Evolutionary conservation across 2,888 invertebrate species (phyloP), one percentile per base, ranked within the genome.

Genomic region (Pilophorus perplexus): DNA sequence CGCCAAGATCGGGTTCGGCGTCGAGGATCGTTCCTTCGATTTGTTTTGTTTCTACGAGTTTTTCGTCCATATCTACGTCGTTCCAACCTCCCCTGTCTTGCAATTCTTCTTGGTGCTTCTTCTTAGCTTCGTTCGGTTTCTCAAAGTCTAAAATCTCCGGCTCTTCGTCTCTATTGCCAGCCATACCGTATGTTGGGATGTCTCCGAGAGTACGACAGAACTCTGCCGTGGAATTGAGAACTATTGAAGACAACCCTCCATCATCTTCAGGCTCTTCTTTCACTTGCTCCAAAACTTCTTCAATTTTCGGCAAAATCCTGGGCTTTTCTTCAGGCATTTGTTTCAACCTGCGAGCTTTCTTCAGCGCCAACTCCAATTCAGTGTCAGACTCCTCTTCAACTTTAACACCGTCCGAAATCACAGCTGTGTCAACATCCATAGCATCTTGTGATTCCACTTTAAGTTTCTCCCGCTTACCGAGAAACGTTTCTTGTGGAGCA

Each of bases 151-250:
- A 74, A 77, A 87, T 86, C 71, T 85, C 84, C 55, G 85, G 85
- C 72, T 88, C 89, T 74, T 89, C 89, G 74, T 93, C 92, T 28
- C 93, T 81, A 79, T 94, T 93, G 28, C 93, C 93, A 18, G 93
- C 88, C 77, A 87, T 87, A 14, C 93, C 95, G 76, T 94, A 94
- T 0, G 94, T 94, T 66, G 96, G 95, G 74, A 95, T 94, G 76
- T 96, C 95, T 1, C 96, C 94, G 5, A 97, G 82, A 48, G 94
- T 93, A 73, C 96, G 85, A 76, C 97, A 97, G 80, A 97, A 97
- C 82, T 97, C 97, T 0, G 96, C 95, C 0, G 95, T 96, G 1
- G 93, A 88, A 80, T 97, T 94, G 64, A 97, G 79, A 66, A 89
- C 84, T 74, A 96, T 95, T 72, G 83, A 44, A 2, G 67, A 67